Evolutionary conservation across 2,888 invertebrate species (phyloP).

Genomic region (Taenaris catops): DNA sequence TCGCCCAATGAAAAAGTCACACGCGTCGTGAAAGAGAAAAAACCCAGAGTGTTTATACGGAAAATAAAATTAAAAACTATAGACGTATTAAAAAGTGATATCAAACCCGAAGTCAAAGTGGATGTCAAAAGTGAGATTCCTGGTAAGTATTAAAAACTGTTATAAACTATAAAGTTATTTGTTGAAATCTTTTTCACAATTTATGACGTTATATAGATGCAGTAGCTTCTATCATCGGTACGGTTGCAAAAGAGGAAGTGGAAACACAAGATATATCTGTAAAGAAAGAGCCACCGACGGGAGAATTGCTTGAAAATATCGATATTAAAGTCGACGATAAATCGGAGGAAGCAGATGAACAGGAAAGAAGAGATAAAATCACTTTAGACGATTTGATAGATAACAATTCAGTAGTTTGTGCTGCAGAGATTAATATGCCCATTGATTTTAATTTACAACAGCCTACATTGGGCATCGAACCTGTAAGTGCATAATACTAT

Average conservation of each 20-base stretch:
- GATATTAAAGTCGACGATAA: conserved; percentile 14
- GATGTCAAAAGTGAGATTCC: conserved; percentile 42
- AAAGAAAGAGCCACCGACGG: not conserved
- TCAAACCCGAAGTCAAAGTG: conserved; percentile 23
- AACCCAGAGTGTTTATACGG: conserved; percentile 32
- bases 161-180: too few relatives aligned
- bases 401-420: conserved; percentile 6
- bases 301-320: too few relatives aligned
- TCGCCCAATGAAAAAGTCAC: conserved; percentile 30
- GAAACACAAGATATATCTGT: conserved; percentile 5
- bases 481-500: conserved; percentile 21
- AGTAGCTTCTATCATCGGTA: conserved; percentile 64
- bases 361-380: conserved; percentile 20
- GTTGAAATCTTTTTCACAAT: too few relatives aligned
- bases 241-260: conserved; percentile 29
- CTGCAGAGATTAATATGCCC: conserved; percentile 14
- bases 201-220: too few relatives aligned
- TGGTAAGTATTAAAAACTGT: conserved; percentile 35
- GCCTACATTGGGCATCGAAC: conserved; percentile 7
- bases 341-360: conserved; percentile 16
- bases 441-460: conserved; percentile 17
- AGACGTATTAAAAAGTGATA: conserved; percentile 17
- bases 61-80: conserved; percentile 7
- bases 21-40: conserved; percentile 40
- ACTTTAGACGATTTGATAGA: conserved; percentile 19